phyloP scores from a whole-genome alignment of 2,888 invertebrate species.

The Galerucella nymphaeae region DNA sequence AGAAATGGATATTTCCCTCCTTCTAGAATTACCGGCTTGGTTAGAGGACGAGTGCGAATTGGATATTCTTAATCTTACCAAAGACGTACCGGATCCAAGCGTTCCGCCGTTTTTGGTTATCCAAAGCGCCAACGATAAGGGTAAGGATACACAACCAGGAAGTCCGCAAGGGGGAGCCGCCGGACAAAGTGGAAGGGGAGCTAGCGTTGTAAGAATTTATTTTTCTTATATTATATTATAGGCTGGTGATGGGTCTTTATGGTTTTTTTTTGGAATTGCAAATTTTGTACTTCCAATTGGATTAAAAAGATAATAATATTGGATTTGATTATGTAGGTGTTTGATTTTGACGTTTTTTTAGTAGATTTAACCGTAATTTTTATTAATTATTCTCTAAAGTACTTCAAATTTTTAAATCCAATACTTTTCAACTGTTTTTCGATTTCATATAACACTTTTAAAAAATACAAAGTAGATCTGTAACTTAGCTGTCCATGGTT shows the following conservation, averaged over 20 bases:
- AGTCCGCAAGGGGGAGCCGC: slow-evolving; percentile 79
- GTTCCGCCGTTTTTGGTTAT: slow-evolving; percentile 90
- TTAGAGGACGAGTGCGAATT: slow-evolving; percentile 97
- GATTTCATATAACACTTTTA: neutral
- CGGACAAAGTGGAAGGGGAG: slow-evolving; percentile 86
- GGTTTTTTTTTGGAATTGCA: no score
- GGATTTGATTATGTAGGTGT: neutral
- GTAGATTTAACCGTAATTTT: neutral
- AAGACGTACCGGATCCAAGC: slow-evolving; percentile 67
- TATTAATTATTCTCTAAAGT: neutral
- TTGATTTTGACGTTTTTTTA: neutral
- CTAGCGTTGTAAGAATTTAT: slow-evolving; percentile 82
- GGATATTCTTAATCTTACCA: slow-evolving; percentile 88
- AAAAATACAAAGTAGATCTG: neutral
- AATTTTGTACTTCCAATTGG: neutral
- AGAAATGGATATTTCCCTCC: slow-evolving; percentile 94
- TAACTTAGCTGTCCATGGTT: neutral
- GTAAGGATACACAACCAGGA: slow-evolving; percentile 67
- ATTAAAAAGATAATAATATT: neutral
- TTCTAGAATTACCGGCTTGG: slow-evolving; percentile 93
- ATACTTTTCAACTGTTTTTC: neutral
- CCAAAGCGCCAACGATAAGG: slow-evolving; percentile 74
- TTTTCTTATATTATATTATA: neutral
- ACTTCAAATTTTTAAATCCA: neutral
- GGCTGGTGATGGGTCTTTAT: no score